Conservation (phyloP, 2,888 invertebrate genomes). For the Teleogryllus oceanicus region DNA sequence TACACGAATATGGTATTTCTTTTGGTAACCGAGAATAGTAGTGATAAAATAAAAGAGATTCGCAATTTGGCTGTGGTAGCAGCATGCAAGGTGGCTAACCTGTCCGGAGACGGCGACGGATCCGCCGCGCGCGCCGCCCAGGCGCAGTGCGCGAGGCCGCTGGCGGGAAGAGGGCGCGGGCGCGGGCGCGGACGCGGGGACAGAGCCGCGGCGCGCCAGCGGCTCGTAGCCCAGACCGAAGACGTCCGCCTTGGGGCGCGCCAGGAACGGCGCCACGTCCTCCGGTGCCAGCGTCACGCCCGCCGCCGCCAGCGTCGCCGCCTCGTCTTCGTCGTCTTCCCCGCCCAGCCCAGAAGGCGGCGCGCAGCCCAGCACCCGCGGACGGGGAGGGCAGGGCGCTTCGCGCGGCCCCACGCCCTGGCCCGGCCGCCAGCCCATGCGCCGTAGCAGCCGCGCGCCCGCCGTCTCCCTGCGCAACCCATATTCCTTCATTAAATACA, state of each 20-base stretch:
- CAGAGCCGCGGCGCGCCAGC: conserved; percentile 64
- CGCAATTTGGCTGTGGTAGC: no score
- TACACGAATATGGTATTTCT: no score
- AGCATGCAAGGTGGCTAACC: no score
- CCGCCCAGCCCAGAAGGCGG: conserved; percentile 49
- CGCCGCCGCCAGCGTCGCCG: conserved; percentile 55
- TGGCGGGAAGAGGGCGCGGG: conserved; percentile 50
- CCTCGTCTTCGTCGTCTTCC: conserved; percentile 40
- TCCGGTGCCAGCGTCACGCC: conserved; percentile 67
- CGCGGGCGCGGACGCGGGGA: conserved; percentile 55
- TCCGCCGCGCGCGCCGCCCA: not conserved
- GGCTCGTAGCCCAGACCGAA: conserved; percentile 78
- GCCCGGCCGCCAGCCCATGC: conserved; percentile 91
- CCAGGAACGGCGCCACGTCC: conserved; percentile 71
- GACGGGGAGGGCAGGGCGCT: conserved; percentile 47
- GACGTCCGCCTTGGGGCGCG: conserved; percentile 72
- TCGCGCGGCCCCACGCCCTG: conserved; percentile 73
- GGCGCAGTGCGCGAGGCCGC: not conserved
- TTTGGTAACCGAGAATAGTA: no score
- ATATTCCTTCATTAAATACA: not conserved
- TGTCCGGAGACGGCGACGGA: conserved; percentile 49
- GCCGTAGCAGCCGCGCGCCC: conserved; percentile 77
- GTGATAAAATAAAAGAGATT: no score
- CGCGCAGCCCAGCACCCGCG: conserved; percentile 41
- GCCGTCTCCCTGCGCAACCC: conserved; percentile 68